Percentiles rank a stretch among this genome's conserved stretches.
These are phyloP conservation scores for Nannoperca australis DNA, from an alignment of 2,797 vertebrate genomes.

Conservation along the genomic window DNA sequence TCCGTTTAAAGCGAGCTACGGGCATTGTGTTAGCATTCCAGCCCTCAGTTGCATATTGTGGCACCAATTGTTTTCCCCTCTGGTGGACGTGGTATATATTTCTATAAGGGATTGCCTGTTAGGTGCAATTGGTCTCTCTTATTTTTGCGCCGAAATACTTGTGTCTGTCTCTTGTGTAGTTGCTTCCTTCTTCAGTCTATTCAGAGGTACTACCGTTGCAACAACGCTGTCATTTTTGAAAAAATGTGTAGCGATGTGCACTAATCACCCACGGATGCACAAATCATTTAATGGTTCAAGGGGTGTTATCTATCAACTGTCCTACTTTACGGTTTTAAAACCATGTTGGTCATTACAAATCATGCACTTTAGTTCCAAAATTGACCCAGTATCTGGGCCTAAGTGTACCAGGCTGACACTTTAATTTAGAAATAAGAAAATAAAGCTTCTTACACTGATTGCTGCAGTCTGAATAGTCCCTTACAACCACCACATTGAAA, in stretches of 20 bases:
- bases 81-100: too few species aligned
- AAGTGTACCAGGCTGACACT: neutral
- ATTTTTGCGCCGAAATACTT: neutral
- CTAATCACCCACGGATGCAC: neutral
- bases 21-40: too few species aligned
- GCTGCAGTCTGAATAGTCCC: constrained; percentile 9
- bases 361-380: neutral
- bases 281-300: neutral
- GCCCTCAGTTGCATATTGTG: too few species aligned
- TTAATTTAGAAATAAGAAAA: constrained; percentile 17
- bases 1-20: too few species aligned
- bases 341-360: neutral
- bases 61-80: too few species aligned
- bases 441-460: constrained; percentile 11
- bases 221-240: neutral
- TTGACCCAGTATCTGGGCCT: neutral
- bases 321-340: constrained; percentile 4
- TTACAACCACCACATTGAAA: neutral
- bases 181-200: neutral
- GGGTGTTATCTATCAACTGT: neutral
- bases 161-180: neutral
- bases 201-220: neutral
- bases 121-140: neutral
- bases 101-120: neutral
- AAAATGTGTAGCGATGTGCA: neutral